Base-by-base conservation (phyloP, 1,140 invertebrate genomes). In the Leptestheria dahalacensis region DNA sequence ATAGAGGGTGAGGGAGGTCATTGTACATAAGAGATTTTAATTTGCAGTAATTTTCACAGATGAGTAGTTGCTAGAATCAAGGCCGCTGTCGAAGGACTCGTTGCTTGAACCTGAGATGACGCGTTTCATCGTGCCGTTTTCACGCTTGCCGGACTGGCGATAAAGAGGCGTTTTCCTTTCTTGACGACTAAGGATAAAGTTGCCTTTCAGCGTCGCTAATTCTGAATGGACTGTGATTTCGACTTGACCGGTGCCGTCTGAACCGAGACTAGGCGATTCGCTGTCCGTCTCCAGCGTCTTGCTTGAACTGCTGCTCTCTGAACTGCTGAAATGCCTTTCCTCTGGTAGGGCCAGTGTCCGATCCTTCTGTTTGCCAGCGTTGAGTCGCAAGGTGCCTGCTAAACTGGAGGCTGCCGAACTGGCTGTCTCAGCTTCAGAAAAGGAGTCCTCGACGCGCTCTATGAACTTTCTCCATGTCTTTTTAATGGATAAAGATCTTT, bases 381-480 rank as follows among this genome's bases (percentile, higher is more conserved):
- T n/a, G n/a, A n/a, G n/a, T 41, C 33, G 33, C 15, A 41, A 15
- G 6, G 33, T 41, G 6, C 33, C 33, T 41, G 33, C 33, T 9
- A 41, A 9, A 41, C 33, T 41, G 6, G 33, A 41, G 15, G 33
- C 15, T 15, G 58, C 33, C 2, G 58, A 57, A 15, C 51, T 28
- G 21, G 61, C 47, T 25, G 54, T 48, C 18, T 62, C 61, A 20
- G 53, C 57, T 54, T 62, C 61, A 10, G 61, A 62, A 46, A 62
- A 62, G 10, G 61, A 51, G 29, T 62, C 61, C 33, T 62, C 61
- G 3, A 62, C 54, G 18, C 57, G 57, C n/a, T 62, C 61, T 3
- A 62, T 24, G 23, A 62, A 50, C 23, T 51, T 49, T 15, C 61
- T 29, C 48, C 53, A 57, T 12, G 53, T 62, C 51, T 57, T 58